Percentiles rank a stretch among this genome's conserved stretches.
Conservation (phyloP, 2,888 invertebrate species). For the Brachypterus glaber region DNA sequence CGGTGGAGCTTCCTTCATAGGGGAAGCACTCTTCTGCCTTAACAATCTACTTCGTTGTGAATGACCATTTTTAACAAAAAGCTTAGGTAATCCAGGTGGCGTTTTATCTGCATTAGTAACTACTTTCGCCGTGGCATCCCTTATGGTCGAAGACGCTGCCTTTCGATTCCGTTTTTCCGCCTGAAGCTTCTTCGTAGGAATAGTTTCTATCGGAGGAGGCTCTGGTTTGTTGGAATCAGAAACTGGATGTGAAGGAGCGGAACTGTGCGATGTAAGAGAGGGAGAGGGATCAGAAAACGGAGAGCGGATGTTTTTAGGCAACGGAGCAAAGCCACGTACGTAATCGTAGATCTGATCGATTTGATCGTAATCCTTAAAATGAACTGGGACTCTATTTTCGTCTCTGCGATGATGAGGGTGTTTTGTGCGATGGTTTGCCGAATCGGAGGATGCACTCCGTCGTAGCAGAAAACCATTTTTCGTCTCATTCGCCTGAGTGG, state of each 20-base stretch:
- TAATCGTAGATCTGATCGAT: constrained; percentile 96
- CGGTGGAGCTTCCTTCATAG: constrained; percentile 60
- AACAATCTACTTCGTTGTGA: constrained; percentile 56
- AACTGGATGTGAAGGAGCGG: constrained; percentile 33
- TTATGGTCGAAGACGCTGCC: constrained; percentile 46
- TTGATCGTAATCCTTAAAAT: constrained; percentile 82
- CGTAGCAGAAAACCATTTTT: constrained; percentile 63
- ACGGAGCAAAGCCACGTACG: constrained; percentile 83
- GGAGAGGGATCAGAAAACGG: constrained; percentile 48
- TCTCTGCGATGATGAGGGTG: constrained; percentile 45
- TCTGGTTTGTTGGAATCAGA: constrained; percentile 58
- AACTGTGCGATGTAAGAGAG: constrained; percentile 41
- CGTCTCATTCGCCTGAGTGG: constrained; percentile 41
- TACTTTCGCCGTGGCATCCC: constrained; percentile 37
- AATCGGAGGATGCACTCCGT: constrained; percentile 70
- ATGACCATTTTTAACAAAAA: constrained; percentile 70
- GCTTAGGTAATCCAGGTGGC: constrained; percentile 56
- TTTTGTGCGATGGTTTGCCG: constrained; percentile 48
- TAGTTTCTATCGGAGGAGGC: constrained; percentile 86
- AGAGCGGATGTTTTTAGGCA: constrained; percentile 70
- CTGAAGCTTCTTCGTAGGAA: constrained; percentile 71
- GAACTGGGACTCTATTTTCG: constrained; percentile 50
- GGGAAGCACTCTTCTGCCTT: constrained; percentile 62
- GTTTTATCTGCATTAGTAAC: constrained; percentile 50
- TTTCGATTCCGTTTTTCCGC: constrained; percentile 67